These are phyloP conservation scores for Rhynchopsitta pachyrhyncha DNA, from an alignment of 2,113 vertebrate species.

Conservation along the genomic window DNA sequence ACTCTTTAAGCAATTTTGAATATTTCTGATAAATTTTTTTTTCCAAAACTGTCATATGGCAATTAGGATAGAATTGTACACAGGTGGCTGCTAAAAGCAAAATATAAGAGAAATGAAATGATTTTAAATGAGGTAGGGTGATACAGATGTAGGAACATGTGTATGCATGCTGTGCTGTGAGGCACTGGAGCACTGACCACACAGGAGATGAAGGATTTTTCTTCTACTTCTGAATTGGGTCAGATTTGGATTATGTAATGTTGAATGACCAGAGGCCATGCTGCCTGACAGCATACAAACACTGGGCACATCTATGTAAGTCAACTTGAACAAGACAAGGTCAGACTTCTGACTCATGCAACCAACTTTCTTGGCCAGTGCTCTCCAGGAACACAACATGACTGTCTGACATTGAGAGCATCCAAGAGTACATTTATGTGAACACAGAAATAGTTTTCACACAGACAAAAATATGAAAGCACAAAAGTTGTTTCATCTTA, in stretches of 20 bases:
- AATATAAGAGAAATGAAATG: not conserved
- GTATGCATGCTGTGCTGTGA: not conserved
- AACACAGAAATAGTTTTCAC: not conserved
- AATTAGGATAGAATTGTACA: not conserved
- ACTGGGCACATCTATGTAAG: not conserved
- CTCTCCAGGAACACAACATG: not conserved
- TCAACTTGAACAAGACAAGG: not conserved
- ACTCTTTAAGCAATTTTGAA: not conserved
- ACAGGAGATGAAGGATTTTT: not conserved
- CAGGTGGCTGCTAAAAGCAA: not conserved
- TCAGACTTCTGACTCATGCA: not conserved
- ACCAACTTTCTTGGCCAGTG: not conserved
- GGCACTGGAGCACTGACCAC: not conserved
- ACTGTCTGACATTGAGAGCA: not conserved
- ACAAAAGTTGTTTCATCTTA: conserved; percentile 72
- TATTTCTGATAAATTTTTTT: not conserved
- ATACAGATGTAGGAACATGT: accelerated
- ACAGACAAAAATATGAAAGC: not conserved
- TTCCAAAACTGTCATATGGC: not conserved
- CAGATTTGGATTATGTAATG: not conserved
- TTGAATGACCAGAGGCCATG: not conserved
- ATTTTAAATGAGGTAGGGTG: not conserved
- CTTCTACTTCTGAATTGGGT: not conserved
- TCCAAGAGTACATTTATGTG: accelerated
- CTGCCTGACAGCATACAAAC: not conserved